phyloP scores from a whole-genome alignment of 1,140 invertebrate genomes.

The Monochamus saltuarius region DNA sequence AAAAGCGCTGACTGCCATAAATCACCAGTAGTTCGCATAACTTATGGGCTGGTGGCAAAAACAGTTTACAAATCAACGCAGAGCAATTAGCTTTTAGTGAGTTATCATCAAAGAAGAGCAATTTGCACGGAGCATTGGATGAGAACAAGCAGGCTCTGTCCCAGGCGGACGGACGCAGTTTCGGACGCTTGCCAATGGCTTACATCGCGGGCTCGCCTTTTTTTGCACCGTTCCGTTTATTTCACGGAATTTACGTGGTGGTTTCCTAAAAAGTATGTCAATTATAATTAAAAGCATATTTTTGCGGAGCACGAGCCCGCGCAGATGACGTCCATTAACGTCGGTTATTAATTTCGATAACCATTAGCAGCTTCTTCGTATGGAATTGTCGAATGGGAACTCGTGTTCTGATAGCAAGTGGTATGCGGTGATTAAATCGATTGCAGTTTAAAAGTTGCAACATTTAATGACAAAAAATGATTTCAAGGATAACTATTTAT shows the following conservation, averaged over 20 bases:
- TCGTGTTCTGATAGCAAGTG: no score
- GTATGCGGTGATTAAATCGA: no score
- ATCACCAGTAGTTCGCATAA: slow-evolving; percentile 30
- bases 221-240: slow-evolving; percentile 13
- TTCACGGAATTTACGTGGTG: slow-evolving; percentile 17
- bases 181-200: slow-evolving; percentile 32
- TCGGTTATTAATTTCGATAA: no score
- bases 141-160: slow-evolving; percentile 35
- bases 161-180: slow-evolving; percentile 30
- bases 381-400: no score
- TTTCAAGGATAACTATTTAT: no score
- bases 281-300: slow-evolving; percentile 17
- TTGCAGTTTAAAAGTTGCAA: no score
- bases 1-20: slow-evolving; percentile 25
- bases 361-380: no score
- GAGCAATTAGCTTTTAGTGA: slow-evolving; percentile 42
- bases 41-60: slow-evolving; percentile 36
- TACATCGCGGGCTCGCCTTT: slow-evolving; percentile 16
- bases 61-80: slow-evolving; percentile 43
- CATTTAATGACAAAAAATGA: no score
- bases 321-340: no score
- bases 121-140: slow-evolving; percentile 45
- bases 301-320: neutral
- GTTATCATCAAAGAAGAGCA: slow-evolving; percentile 49
- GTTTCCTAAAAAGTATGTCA: slow-evolving; percentile 11